Evolutionary conservation across 92 coral and sea anemone species (phyloP), one percentile per base, ranked within the genome.

Genomic region (Micromussa lordhowensis): DNA sequence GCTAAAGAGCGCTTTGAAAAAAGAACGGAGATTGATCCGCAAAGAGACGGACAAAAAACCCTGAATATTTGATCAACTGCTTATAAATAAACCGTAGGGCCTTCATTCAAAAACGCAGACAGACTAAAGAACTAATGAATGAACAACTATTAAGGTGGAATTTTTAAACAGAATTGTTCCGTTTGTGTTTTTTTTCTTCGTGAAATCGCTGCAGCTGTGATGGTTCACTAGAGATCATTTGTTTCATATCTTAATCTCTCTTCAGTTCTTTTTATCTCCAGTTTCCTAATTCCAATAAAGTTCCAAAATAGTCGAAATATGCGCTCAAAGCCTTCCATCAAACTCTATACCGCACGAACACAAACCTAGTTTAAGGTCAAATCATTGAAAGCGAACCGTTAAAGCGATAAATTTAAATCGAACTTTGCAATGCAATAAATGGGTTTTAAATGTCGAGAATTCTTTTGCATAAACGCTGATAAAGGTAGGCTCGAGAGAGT

Each of bases 21-120:
- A 59, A 26, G 75, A 68, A 77, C 77, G 38, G 75, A 74, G 15
- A 75, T 77, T 78, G 76, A 77, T 32, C 83, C 34, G 30, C 18
- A 4, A 49, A 86, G 63, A 44, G 75, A 77, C 26, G 2, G 38
- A 35, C 54, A 74, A 61, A 59, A 38, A 75, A 34, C 36, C 34
- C 29, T n/a, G 51, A 30, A 72, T 68, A 77, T 77, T 86, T 77
- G 74, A 86, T 77, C 89, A 77, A 77, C 78, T 77, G 89, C 83
- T 64, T 78, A 86, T 64, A 31, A 77, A 86, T 61, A 31, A 86
- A 68, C 76, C 75, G 75, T 38, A 66, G 22, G n/a, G 12, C n/a
- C 32, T 75, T 63, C n/a, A 72, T 72, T 75, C 83, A 26, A 64
- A 71, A 49, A 63, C 72, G 74, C 71, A 72, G 34, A 64, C 48